Evolutionary conservation across 2,113 vertebrate species (phyloP).

Genomic region (Mobula birostris): DNA sequence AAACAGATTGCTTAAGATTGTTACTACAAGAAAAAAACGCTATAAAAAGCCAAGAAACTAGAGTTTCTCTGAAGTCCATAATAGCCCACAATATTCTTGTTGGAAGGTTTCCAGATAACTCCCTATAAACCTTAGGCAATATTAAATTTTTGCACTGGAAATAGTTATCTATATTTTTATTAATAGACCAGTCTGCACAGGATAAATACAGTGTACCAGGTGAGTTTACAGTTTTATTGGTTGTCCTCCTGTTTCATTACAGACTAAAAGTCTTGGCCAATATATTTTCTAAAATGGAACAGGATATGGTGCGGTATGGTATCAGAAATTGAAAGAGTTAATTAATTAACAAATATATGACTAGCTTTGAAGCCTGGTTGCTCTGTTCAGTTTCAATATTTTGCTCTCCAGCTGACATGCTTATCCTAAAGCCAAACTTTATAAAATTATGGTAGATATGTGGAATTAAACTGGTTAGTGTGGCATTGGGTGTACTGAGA

Average conservation of each 20-base stretch:
- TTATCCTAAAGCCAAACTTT: background rate
- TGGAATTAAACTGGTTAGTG: background rate
- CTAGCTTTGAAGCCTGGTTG: background rate
- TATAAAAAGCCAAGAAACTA: background rate
- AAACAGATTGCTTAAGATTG: background rate
- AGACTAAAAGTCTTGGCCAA: background rate
- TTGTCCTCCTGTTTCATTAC: background rate
- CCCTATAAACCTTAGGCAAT: background rate
- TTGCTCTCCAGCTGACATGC: background rate
- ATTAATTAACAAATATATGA: background rate
- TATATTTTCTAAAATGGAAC: background rate
- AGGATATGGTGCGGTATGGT: background rate
- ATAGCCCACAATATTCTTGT: background rate
- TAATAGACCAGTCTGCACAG: background rate
- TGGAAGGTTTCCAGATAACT: slow-evolving; percentile 6
- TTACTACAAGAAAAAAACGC: background rate
- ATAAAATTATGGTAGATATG: background rate
- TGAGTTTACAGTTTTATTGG: background rate
- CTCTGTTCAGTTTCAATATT: background rate
- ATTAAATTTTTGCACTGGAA: slow-evolving; percentile 10
- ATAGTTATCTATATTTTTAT: background rate
- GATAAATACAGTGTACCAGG: background rate
- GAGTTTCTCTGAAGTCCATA: background rate
- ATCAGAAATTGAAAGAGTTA: background rate
- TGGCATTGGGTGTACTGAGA: background rate